A percentile compares a stretch with the other conserved stretches of the same genome.
Conservation (phyloP, 2,113 vertebrate genomes). For the Silurus asotus region DNA sequence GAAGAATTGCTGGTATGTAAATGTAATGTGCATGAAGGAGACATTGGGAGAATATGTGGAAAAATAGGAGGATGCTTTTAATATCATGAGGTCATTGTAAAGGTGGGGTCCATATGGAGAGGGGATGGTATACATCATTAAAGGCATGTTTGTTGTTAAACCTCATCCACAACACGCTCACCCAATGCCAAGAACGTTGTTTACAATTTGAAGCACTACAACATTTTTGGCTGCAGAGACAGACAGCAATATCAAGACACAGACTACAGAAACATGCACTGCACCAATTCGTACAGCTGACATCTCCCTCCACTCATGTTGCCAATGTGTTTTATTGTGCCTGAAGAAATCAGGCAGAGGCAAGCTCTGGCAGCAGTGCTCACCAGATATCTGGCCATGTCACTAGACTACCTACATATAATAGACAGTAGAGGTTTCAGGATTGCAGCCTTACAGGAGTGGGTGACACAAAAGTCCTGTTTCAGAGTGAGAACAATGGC, state of each 20-base stretch:
- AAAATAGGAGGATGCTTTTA: conserved; percentile 1
- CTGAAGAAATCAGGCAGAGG: background rate
- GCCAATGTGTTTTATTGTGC: background rate
- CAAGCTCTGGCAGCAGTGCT: background rate
- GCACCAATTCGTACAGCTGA: background rate
- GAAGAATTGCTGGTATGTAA: background rate
- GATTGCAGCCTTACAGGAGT: conserved; percentile 8
- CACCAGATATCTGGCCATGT: background rate
- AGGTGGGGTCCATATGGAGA: conserved; percentile 34
- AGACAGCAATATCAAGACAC: conserved; percentile 1
- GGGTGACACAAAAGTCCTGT: conserved; percentile 41
- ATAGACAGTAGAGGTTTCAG: conserved; percentile 27
- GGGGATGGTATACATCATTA: conserved; percentile 6
- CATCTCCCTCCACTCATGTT: background rate
- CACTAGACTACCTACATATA: conserved; percentile 11
- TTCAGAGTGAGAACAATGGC: conserved; percentile 60
- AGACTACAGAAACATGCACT: conserved; percentile 9
- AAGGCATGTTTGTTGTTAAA: conserved; percentile 30
- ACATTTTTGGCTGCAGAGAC: conserved; percentile 5
- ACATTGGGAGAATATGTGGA: background rate
- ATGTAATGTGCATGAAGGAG: background rate
- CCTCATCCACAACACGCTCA: background rate
- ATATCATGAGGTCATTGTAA: conserved; percentile 29
- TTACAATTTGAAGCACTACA: conserved; percentile 10
- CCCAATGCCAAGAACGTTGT: conserved; percentile 18